Percentiles rank a stretch among this genome's conserved stretches.
Evolutionary conservation across 2,888 invertebrate species (phyloP).

Genomic region (Watsonalla cultraria): DNA sequence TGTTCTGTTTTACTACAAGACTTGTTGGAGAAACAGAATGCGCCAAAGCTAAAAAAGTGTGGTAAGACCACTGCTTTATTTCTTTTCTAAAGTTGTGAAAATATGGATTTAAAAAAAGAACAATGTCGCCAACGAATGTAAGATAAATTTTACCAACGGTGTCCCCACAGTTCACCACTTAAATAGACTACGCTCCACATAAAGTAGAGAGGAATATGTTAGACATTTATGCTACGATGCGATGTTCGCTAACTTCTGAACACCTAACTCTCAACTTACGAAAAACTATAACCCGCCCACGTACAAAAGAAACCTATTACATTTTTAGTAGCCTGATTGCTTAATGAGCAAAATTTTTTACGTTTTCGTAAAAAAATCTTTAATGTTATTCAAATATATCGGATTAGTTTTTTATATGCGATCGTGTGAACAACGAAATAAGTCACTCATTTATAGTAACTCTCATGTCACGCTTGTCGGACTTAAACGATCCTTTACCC

Average conservation of each 20-base stretch:
- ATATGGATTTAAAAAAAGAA: no score
- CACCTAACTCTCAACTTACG: slow-evolving; percentile 1
- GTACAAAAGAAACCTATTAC: not conserved
- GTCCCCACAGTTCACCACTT: not conserved
- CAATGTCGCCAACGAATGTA: not conserved
- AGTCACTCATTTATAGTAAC: no score
- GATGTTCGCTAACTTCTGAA: slow-evolving; percentile 1
- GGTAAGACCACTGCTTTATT: no score
- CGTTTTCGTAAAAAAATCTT: not conserved
- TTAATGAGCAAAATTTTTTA: not conserved
- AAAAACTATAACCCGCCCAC: slow-evolving; percentile 1
- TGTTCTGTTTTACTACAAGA: no score
- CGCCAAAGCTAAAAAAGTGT: no score
- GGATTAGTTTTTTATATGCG: not conserved
- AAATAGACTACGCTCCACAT: not conserved
- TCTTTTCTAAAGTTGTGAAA: no score
- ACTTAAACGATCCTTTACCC: no score
- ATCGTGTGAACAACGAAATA: no score
- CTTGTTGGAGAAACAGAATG: no score
- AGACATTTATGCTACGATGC: slow-evolving; percentile 1
- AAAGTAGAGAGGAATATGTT: not conserved
- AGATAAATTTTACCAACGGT: not conserved
- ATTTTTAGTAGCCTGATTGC: not conserved
- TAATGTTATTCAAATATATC: not conserved
- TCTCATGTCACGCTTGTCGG: no score